Conservation (phyloP, 2,797 vertebrate genomes). For the Pseudochaenichthys georgianus region DNA sequence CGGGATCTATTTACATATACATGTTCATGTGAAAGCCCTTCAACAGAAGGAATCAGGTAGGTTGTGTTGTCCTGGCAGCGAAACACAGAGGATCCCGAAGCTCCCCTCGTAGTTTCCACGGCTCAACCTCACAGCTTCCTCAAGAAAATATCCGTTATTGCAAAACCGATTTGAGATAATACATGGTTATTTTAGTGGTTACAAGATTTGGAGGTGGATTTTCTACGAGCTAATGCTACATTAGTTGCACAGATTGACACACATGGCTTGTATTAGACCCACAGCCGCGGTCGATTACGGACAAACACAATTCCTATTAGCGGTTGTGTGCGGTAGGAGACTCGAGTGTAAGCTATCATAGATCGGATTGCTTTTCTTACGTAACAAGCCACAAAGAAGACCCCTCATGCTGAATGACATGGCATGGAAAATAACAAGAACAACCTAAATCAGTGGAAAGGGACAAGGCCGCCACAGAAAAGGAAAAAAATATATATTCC, state of each 20-base stretch:
- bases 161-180: constrained; percentile 52
- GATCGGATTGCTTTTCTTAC: constrained; percentile 57
- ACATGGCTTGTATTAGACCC: constrained; percentile 58
- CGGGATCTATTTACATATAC: constrained; percentile 38
- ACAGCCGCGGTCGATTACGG: constrained; percentile 54
- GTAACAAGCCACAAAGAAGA: constrained; percentile 65
- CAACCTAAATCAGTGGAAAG: constrained; percentile 43
- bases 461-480: constrained; percentile 19
- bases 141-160: constrained; percentile 18
- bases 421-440: constrained; percentile 45
- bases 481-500: constrained; percentile 39
- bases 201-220: constrained; percentile 23
- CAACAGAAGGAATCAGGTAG: constrained; percentile 34
- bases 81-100: constrained; percentile 37
- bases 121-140: constrained; percentile 42
- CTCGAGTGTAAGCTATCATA: constrained; percentile 34
- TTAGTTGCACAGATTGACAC: constrained; percentile 56
- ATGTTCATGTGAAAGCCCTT: constrained; percentile 33
- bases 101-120: constrained; percentile 24
- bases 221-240: constrained; percentile 26
- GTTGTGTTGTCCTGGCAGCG: constrained; percentile 45
- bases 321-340: constrained; percentile 44
- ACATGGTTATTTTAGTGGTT: constrained; percentile 53
- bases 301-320: constrained; percentile 65
- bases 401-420: constrained; percentile 55